Evolutionary conservation across 64 coral and sea anemone genomes (phyloP).

Genomic region (Montipora efflorescens): DNA sequence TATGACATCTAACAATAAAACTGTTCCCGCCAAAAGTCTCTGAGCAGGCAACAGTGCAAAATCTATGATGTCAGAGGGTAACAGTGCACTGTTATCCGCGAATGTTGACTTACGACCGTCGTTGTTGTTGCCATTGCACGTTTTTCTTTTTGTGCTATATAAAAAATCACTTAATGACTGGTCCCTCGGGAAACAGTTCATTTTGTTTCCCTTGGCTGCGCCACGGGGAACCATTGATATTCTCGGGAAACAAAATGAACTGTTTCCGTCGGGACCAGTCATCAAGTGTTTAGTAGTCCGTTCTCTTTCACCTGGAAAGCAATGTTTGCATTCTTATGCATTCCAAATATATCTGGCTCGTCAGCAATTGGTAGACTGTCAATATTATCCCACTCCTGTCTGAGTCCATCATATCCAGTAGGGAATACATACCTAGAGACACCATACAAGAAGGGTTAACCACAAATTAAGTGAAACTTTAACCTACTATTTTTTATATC

Average conservation of each 20-base stretch:
- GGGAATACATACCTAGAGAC: conserved; percentile 1
- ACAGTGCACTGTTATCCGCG: too few species aligned
- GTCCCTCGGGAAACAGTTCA: background rate
- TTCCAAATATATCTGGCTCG: conserved; percentile 94
- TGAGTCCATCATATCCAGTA: conserved; percentile 75
- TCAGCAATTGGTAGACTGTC: conserved; percentile 92
- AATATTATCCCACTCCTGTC: conserved; percentile 86
- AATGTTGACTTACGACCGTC: too few species aligned
- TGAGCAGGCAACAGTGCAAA: too few species aligned
- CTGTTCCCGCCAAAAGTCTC: too few species aligned
- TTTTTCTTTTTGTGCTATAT: too few species aligned
- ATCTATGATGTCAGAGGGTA: too few species aligned
- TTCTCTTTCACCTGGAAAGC: conserved; percentile 67
- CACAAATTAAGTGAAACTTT: background rate
- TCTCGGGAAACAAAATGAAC: too few species aligned
- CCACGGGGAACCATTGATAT: conserved; percentile 28
- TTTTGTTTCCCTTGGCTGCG: background rate
- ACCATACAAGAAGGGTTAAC: conserved; percentile 25
- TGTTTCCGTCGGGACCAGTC: too few species aligned
- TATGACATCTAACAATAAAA: too few species aligned
- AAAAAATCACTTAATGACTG: too few species aligned
- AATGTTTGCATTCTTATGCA: conserved; percentile 98
- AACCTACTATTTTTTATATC: background rate
- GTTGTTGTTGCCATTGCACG: too few species aligned
- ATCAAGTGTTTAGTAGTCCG: too few species aligned